These are phyloP conservation scores for Ophion costatus DNA, from an alignment of 2,888 invertebrate species.

Conservation along the genomic window DNA sequence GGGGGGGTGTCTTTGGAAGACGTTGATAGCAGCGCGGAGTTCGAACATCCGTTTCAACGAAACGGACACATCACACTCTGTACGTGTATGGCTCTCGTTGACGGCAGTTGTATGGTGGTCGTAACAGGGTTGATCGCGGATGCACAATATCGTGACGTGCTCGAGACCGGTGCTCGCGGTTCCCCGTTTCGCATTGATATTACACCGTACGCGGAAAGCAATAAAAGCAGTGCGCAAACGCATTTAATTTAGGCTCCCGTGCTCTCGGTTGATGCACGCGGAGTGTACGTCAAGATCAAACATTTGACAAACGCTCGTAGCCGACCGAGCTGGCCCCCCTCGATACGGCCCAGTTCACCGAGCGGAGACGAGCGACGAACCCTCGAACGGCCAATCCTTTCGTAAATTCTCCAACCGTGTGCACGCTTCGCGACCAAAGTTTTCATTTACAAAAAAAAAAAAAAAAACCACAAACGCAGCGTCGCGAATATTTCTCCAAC, in stretches of 20 bases:
- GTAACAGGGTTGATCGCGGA: not conserved
- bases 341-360: constrained; percentile 22
- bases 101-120: not conserved
- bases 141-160: not conserved
- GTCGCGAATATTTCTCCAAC: not conserved
- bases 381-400: constrained; percentile 6
- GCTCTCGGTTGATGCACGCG: constrained; percentile 54
- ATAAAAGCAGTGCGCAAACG: constrained; percentile 65
- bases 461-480: not conserved
- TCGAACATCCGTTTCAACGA: not conserved
- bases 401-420: constrained; percentile 42
- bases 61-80: not conserved
- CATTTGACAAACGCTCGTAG: constrained; percentile 82
- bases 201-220: constrained; percentile 14
- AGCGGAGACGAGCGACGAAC: not conserved
- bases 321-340: constrained; percentile 25
- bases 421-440: constrained; percentile 33
- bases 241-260: constrained; percentile 79
- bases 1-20: not conserved
- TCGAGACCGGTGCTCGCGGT: not conserved
- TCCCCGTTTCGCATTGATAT: constrained; percentile 34
- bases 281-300: constrained; percentile 77
- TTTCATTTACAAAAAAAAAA: not conserved
- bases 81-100: too few species aligned
- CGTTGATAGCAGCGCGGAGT: not conserved